Conservation (phyloP, 2,113 vertebrate genomes). For the Halcyon senegalensis region DNA sequence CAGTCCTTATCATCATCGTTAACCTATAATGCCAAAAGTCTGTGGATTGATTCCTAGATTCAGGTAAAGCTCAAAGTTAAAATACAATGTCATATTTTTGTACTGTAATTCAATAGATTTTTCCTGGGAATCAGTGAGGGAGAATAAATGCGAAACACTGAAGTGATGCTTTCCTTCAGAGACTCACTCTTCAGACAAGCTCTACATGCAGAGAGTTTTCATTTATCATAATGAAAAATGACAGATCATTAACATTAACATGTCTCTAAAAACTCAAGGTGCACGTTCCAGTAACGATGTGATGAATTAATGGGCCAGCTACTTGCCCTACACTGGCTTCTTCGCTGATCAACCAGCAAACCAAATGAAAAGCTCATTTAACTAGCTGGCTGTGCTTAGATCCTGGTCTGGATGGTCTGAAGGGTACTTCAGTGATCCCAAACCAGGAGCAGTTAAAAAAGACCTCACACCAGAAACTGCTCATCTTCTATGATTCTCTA, state of each 20-base stretch:
- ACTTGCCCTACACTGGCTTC: neutral
- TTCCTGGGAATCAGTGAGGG: neutral
- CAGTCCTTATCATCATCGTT: neutral
- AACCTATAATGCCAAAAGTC: neutral
- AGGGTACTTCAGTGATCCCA: neutral
- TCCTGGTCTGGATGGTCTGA: neutral
- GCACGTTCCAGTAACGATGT: neutral
- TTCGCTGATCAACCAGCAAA: neutral
- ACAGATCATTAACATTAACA: conserved; percentile 1
- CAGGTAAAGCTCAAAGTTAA: neutral
- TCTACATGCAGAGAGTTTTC: neutral
- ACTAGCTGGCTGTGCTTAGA: neutral
- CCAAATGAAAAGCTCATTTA: neutral
- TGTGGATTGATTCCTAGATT: neutral
- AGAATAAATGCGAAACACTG: neutral
- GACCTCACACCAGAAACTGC: neutral
- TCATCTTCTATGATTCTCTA: neutral
- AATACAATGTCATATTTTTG: neutral
- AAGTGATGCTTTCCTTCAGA: neutral
- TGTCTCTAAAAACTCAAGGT: neutral
- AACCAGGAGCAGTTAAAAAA: neutral
- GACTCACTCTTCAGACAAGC: neutral
- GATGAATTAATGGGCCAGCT: neutral
- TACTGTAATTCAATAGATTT: neutral
- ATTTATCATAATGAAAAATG: conserved; percentile 15